Evolutionary conservation across 2,888 invertebrate species (phyloP).

Genomic region (Physocephala rufipes): DNA sequence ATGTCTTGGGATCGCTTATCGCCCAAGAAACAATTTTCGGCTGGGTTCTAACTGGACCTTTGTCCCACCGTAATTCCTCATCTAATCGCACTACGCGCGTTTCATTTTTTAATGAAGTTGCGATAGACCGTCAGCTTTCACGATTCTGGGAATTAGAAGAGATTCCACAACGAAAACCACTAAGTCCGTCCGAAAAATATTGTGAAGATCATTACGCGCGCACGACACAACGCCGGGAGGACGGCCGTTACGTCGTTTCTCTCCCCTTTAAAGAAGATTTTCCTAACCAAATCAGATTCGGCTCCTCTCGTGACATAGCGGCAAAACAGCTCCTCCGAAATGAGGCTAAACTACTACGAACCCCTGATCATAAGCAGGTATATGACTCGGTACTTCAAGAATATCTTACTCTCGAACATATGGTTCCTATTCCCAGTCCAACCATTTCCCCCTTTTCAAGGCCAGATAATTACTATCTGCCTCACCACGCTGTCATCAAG

Average conservation of each 20-base stretch:
- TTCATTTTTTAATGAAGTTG: background rate
- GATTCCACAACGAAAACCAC: background rate
- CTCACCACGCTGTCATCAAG: constrained; percentile 39
- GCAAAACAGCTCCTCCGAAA: background rate
- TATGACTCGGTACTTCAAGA: no score
- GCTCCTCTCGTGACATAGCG: no score
- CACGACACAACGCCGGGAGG: constrained; percentile 6
- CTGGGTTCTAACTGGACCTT: background rate
- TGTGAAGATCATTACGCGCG: constrained; percentile 10
- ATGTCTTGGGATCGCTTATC: background rate
- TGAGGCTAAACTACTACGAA: background rate
- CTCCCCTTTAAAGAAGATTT: constrained; percentile 24
- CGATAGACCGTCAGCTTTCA: background rate
- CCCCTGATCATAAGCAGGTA: background rate
- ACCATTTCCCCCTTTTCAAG: background rate
- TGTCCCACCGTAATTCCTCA: background rate
- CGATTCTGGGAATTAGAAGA: background rate
- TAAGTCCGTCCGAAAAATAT: constrained; percentile 5
- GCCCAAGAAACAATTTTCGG: constrained; percentile 6
- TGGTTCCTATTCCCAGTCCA: background rate
- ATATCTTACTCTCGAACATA: no score
- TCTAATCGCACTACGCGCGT: no score
- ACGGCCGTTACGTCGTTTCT: constrained; percentile 23
- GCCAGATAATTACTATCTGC: constrained; percentile 37
- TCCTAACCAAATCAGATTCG: no score